Percentiles rank a stretch among this genome's conserved stretches.
These are phyloP conservation scores for Himalopsyche phryganea DNA, from an alignment of 1,140 invertebrate species.

Conservation along the genomic window DNA sequence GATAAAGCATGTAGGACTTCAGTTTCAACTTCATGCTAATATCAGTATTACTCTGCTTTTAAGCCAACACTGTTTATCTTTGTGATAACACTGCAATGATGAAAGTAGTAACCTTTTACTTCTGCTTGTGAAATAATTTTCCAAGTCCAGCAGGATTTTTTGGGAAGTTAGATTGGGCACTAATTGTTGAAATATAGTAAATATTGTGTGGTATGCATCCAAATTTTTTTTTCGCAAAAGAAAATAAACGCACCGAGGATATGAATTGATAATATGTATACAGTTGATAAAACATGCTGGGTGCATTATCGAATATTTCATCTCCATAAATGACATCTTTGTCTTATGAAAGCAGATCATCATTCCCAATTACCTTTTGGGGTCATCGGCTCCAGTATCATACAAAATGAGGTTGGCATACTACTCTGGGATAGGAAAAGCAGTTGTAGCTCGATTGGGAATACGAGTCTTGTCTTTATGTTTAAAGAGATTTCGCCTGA, in stretches of 20 bases:
- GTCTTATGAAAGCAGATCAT: no score
- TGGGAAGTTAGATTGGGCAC: background rate
- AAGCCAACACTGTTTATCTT: constrained; percentile 13
- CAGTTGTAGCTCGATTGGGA: constrained; percentile 4
- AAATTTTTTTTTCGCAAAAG: constrained; percentile 15
- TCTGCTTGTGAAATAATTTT: constrained; percentile 1
- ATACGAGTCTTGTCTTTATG: background rate
- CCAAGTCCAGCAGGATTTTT: background rate
- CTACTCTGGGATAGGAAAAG: constrained; percentile 10
- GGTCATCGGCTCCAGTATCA: constrained; percentile 9
- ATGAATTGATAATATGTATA: constrained; percentile 3
- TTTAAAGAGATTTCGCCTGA: background rate
- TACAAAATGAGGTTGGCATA: constrained; percentile 16
- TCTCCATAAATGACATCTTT: constrained; percentile 28
- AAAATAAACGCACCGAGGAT: constrained; percentile 21
- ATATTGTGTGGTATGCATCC: constrained; percentile 6
- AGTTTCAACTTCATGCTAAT: background rate
- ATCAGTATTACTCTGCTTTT: constrained; percentile 1
- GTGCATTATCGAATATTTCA: constrained; percentile 13
- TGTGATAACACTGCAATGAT: constrained; percentile 12
- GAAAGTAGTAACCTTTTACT: constrained; percentile 20
- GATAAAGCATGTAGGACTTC: no score
- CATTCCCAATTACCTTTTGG: constrained; percentile 18
- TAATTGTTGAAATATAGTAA: constrained; percentile 13
- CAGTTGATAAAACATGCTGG: constrained; percentile 6